phyloP scores from a whole-genome alignment of 1,140 invertebrate genomes.

The Dreissena polymorpha region DNA sequence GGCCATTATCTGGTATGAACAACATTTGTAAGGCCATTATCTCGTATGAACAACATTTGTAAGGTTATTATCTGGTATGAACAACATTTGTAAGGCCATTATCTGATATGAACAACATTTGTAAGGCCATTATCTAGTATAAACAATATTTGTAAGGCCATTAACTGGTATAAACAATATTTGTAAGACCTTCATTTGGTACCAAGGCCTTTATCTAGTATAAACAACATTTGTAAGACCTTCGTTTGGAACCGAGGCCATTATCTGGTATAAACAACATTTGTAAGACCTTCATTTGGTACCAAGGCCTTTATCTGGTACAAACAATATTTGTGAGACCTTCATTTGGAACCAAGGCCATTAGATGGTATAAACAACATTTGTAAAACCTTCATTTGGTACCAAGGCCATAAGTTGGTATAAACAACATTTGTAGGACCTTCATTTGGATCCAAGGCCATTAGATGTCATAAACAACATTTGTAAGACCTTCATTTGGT shows the following conservation, averaged over 20 bases:
- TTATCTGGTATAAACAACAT: conserved; percentile 79
- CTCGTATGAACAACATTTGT: neutral
- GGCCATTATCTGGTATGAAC: neutral
- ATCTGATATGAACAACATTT: neutral
- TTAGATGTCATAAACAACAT: neutral
- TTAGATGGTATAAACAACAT: neutral
- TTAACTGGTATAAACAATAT: neutral
- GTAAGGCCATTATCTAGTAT: conserved; percentile 84
- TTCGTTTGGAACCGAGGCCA: conserved; percentile 78
- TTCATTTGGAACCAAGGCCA: conserved; percentile 83
- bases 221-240: neutral
- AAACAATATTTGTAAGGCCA: conserved; percentile 88
- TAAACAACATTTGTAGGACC: conserved; percentile 92
- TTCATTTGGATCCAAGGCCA: too few species aligned
- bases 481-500: conserved; percentile 80
- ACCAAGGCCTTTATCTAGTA: conserved; percentile 93
- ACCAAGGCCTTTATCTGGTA: conserved; percentile 79
- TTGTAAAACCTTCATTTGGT: neutral
- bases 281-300: conserved; percentile 90
- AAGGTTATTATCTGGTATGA: neutral
- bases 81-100: neutral
- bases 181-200: conserved; percentile 80
- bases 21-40: neutral
- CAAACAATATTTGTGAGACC: conserved; percentile 85
- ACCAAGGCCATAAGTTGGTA: conserved; percentile 79